These are phyloP conservation scores for Xanthia icteritia DNA, from an alignment of 2,888 invertebrate genomes.

Conservation along the genomic window DNA sequence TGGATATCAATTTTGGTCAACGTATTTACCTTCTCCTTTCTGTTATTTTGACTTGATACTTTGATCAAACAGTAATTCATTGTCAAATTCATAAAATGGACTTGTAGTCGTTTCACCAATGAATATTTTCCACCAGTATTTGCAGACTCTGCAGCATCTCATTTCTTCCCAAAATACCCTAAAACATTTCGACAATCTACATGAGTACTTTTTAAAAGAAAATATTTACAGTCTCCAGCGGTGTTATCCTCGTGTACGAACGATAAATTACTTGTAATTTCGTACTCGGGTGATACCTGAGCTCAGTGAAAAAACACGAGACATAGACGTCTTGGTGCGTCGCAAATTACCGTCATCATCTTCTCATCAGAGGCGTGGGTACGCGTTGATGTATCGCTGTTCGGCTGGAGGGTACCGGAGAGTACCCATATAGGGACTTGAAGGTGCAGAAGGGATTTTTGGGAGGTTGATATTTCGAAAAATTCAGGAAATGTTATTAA, in stretches of 20 bases:
- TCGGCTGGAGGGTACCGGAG: slow-evolving; percentile 76
- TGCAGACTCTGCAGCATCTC: slow-evolving; percentile 18
- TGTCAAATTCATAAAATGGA: background rate
- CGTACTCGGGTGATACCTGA: slow-evolving; percentile 89
- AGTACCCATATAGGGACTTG: slow-evolving; percentile 52
- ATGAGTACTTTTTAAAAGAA: slow-evolving; percentile 67
- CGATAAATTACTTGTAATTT: slow-evolving; percentile 90
- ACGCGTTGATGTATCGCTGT: slow-evolving; percentile 88
- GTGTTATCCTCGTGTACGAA: slow-evolving; percentile 81
- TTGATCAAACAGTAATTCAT: background rate
- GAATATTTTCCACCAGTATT: slow-evolving; percentile 13
- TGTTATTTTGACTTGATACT: no score
- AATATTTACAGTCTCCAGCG: slow-evolving; percentile 73
- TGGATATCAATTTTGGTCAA: background rate
- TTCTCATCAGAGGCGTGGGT: slow-evolving; percentile 90
- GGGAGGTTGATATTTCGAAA: background rate
- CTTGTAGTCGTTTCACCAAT: background rate
- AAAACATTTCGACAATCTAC: slow-evolving; percentile 70
- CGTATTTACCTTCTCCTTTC: background rate
- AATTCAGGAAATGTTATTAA: background rate
- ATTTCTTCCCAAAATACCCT: slow-evolving; percentile 49
- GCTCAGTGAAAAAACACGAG: slow-evolving; percentile 89
- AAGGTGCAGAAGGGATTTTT: slow-evolving; percentile 23
- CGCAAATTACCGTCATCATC: slow-evolving; percentile 91
- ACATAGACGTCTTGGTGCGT: slow-evolving; percentile 91